Evolutionary conservation across 2,113 vertebrate species (phyloP).

Genomic region (Odontesthes bonariensis): DNA sequence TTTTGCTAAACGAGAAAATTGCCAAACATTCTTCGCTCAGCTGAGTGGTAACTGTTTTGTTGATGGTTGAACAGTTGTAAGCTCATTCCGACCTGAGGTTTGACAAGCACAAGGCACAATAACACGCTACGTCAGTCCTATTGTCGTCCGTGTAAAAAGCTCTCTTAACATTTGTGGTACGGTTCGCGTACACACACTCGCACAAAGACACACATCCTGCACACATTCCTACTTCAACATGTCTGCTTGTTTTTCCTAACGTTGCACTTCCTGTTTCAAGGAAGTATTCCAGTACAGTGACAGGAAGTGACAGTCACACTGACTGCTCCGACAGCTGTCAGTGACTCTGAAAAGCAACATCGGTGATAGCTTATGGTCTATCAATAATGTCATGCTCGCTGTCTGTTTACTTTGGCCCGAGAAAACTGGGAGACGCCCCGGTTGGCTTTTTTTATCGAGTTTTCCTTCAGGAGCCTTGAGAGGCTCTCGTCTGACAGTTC

Average conservation of each 20-base stretch:
- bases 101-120: neutral
- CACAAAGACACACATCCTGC: too few relatives aligned
- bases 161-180: neutral
- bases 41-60: neutral
- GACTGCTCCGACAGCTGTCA: slow-evolving; percentile 29
- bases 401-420: slow-evolving; percentile 46
- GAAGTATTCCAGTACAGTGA: slow-evolving; percentile 10
- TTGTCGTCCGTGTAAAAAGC: neutral
- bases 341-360: slow-evolving; percentile 39
- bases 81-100: too few relatives aligned
- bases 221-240: too few relatives aligned
- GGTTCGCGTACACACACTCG: too few relatives aligned
- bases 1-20: too few relatives aligned
- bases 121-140: neutral
- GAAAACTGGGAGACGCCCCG: slow-evolving; percentile 23
- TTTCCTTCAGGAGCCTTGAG: slow-evolving; percentile 51
- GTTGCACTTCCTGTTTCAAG: neutral
- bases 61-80: too few relatives aligned
- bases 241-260: neutral
- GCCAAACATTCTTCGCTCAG: neutral
- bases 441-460: slow-evolving; percentile 39
- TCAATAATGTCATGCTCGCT: slow-evolving; percentile 46
- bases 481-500: slow-evolving; percentile 58
- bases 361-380: slow-evolving; percentile 35
- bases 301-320: slow-evolving; percentile 38